Evolutionary conservation across 2,888 invertebrate genomes (phyloP).

Genomic region (Tenthredo livida): DNA sequence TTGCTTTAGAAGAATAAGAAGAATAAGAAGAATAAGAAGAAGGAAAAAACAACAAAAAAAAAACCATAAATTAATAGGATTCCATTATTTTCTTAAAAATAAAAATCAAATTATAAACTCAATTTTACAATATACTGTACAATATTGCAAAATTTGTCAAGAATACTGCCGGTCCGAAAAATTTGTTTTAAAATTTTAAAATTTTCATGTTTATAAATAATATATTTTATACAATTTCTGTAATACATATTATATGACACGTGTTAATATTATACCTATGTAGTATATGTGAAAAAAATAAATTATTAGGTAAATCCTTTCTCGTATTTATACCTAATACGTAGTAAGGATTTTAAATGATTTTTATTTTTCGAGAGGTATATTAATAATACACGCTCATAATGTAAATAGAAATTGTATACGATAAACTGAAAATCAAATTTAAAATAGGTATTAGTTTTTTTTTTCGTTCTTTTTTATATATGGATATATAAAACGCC

Average conservation of each 20-base stretch:
- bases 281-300: background rate
- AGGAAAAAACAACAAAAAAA: background rate
- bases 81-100: background rate
- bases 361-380: background rate
- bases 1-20: background rate
- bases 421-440: background rate
- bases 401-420: constrained; percentile 15
- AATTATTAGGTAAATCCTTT: background rate
- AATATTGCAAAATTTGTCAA: constrained; percentile 41
- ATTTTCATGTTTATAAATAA: background rate
- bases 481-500: background rate
- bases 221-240: background rate
- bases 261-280: too few relatives aligned
- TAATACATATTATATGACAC: too few relatives aligned
- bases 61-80: constrained; percentile 44
- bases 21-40: too few relatives aligned
- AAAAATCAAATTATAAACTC: background rate
- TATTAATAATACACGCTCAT: background rate
- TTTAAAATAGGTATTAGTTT: background rate
- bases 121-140: constrained; percentile 16
- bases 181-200: background rate
- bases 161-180: constrained; percentile 42
- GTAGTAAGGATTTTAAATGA: background rate
- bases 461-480: background rate
- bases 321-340: background rate